Base-by-base conservation (phyloP, 2,113 vertebrate genomes). In the Mirza zaza region DNA sequence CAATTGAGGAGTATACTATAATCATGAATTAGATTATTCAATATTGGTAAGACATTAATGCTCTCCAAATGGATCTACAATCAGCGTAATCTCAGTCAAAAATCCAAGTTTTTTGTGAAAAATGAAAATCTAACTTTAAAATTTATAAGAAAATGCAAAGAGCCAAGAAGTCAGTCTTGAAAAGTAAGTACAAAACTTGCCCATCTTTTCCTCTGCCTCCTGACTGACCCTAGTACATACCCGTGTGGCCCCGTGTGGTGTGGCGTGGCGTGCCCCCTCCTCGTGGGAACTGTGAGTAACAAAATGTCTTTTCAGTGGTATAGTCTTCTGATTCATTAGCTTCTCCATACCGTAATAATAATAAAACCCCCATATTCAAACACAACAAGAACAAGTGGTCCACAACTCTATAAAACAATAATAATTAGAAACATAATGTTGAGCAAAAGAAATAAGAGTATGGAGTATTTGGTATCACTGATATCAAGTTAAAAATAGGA, bases 341-440 rank as follows among this genome's bases (percentile, higher is more conserved):
- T 25, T 84, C 52, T 17, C 71, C 50, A 68, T 65, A 73, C 17
- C 8, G 9, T 7, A 83, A 73, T 61, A 76, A 65, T 39, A 87
- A 90, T 94, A 50, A 92, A 90, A 73, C 25, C 21, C n/a, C 42
- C 21, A 73, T 34, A 52, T 96, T 76, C 88, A 85, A 93, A 84
- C 14, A 45, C 71, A 71, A 3, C 52, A 52, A 82, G 32, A 94
- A 86, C 21, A 48, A 94, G 86, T 61, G 18, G 57, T 55, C 42
- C 76, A 89, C 67, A 65, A 89, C 1, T 50, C 8, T 6, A 77
- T n/a, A 25, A 29, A 23, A 42, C 6, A 48, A 18, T 23, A 77
- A 65, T 27, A 67, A 83, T 23, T 55, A 93, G 17, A 73, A 45
- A 55, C 13, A 45, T 25, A 48, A 68, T 8, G 23, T 5, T 73